Percentiles rank a stretch among this genome's conserved stretches.
phyloP scores from a whole-genome alignment of 2,888 invertebrate species.

The Zaprionus lineosus region DNA sequence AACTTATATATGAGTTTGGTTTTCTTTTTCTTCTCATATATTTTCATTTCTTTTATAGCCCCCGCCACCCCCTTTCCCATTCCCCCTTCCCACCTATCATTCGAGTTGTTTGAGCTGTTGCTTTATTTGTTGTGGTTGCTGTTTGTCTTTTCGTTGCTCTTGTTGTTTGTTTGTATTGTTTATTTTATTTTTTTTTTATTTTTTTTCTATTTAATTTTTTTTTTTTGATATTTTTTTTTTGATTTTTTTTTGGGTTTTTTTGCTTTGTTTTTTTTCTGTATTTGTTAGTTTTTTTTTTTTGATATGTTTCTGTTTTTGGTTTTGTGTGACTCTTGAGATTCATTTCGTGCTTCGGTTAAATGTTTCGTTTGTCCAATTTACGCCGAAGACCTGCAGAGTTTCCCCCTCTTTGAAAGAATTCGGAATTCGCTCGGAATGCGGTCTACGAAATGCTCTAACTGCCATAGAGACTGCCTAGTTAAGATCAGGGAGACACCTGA shows the following conservation, averaged over 20 bases:
- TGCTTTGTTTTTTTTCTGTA: conserved; percentile 8
- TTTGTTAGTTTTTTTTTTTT: conserved; percentile 10
- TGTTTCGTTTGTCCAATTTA: conserved; percentile 51
- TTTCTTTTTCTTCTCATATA: conserved; percentile 31
- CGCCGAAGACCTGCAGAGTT: conserved; percentile 13
- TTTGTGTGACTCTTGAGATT: conserved; percentile 56
- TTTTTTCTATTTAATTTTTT: conserved; percentile 7
- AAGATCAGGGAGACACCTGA: no score
- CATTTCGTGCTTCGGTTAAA: conserved; percentile 50
- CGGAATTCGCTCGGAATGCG: conserved; percentile 6
- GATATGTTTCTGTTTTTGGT: conserved; percentile 2
- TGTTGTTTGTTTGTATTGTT: conserved; percentile 23
- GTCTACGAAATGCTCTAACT: conserved; percentile 28
- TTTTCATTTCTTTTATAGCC: conserved; percentile 31
- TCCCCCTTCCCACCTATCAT: background rate
- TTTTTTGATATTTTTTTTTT: conserved; percentile 2
- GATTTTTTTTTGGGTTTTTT: conserved; percentile 41
- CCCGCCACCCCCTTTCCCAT: background rate
- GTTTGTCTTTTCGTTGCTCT: background rate
- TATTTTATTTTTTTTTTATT: conserved; percentile 8
- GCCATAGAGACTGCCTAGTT: no score
- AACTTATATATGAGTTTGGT: conserved; percentile 48
- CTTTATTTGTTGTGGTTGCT: conserved; percentile 30
- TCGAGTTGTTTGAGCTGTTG: conserved; percentile 8
- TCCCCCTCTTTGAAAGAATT: conserved; percentile 11